Base-by-base conservation (phyloP, 2,113 vertebrate species). In the Cyanistes caeruleus region DNA sequence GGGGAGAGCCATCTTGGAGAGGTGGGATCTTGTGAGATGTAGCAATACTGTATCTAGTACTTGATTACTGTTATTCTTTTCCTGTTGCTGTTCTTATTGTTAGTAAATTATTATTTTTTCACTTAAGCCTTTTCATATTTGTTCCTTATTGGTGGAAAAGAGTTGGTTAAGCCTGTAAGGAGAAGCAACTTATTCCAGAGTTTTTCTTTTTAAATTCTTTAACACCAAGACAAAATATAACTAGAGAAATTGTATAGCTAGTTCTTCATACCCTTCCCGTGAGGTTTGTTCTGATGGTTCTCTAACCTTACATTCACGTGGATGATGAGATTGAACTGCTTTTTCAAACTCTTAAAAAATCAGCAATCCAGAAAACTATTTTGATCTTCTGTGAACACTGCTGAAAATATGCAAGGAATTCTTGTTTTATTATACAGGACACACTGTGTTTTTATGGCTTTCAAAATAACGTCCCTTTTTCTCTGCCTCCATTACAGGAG, bases 1-100 rank as follows among this genome's bases (percentile, higher is more conserved):
- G 9, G 1, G 4, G 14, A 52, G 37, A 10, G 22, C 31, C 17
- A 2, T 14, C 22, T 13, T 33, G 15, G 33, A 1, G 2, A 46
- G 18, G 6, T 46, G 23, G 39, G 22, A 15, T 12, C 5, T 19
- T 24, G 3, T 39, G 39, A 20, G 27, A 13, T 78, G 24, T 33
- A 78, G 28, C 39, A 69, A 44, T 37, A 16, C 19, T 60, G 28
- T 78, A 60, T 62, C 46, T 39, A 33, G 15, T 27, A 39, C 13
- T 37, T 60, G 24, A 22, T 53, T 53, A 28, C 33, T 52, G 22
- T 69, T 69, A 19, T 19, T 69, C 46, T 46, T 60, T 37, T 9
- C 44, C 22, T 60, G 33, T 33, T 69, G 18, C 53, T 33, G 11
- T 46, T 52, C 15, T 1, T 2, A 37, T 22, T 28, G 9, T 22